Base-by-base conservation (phyloP, 2,113 vertebrate genomes). In the Poecile atricapillus region DNA sequence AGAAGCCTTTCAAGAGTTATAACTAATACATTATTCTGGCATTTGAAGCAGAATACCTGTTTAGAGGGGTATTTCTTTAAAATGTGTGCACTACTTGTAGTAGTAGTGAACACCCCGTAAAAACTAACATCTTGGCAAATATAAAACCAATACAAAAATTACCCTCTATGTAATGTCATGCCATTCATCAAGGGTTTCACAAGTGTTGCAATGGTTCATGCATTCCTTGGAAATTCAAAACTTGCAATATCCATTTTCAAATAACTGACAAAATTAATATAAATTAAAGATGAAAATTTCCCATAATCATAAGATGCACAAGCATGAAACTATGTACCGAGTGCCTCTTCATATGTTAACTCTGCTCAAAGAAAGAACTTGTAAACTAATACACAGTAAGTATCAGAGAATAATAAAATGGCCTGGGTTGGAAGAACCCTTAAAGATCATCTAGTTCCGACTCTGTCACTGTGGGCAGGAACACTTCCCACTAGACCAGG, bases 391-490 rank as follows among this genome's bases (percentile, higher is more conserved):
- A 64, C 8, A 23, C 4, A 81, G 2, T 11, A 53, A 58, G 13
- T 31, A 60, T 31, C 39, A 60, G 53, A 46, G 28, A n/a, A 53
- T 23, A 46, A 35, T 7, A 69, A 68, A 69, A 69, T 19, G 12
- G 21, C 30, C 18, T 68, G 47, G 9, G 11, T 62, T 68, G 30
- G 21, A 49, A 63, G n/a, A 68, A 19, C 31, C 7, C 13, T 59
- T 46, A 21, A 89, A 89, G 62, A 41, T 17, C 3, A 39, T 22
- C 11, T 21, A 30, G 17, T 25, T 89, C 24, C 3, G 3, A 18
- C 2, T 3, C 9, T 39, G 11, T 10, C 0, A 0, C 22, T 14
- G 6, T 11, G 8, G 55, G 25, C n/a, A 62, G 53, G 9, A 47
- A 23, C 30, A 41, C 7, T 7, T 31, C 41, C 8, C 11, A 27